These are phyloP conservation scores for Cyclopterus lumpus DNA, from an alignment of 2,797 vertebrate species.

Conservation along the genomic window DNA sequence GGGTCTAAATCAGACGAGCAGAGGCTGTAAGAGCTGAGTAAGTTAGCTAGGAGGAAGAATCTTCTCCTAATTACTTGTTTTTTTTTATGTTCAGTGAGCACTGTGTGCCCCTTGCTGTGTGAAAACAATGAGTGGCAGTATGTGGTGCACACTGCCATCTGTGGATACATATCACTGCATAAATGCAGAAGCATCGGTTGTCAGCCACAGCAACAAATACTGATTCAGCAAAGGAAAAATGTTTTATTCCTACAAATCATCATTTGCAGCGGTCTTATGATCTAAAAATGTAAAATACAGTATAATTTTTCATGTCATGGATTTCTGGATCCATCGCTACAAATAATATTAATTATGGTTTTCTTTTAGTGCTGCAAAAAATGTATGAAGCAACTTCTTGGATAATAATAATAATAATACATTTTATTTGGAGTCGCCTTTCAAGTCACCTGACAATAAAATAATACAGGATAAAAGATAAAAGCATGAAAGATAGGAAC, in stretches of 20 bases:
- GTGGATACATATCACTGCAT: constrained; percentile 52
- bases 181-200: constrained; percentile 20
- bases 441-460: too few species aligned
- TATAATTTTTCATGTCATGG: not conserved
- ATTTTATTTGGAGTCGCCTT: too few species aligned
- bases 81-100: constrained; percentile 42
- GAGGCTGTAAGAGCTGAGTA: constrained; percentile 26
- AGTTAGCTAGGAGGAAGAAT: constrained; percentile 48
- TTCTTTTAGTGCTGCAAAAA: not conserved
- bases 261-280: not conserved
- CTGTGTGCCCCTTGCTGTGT: constrained; percentile 23
- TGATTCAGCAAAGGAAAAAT: not conserved
- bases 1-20: constrained; percentile 9
- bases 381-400: not conserved
- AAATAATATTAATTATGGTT: too few species aligned
- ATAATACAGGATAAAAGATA: too few species aligned
- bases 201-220: constrained; percentile 2
- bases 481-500: too few species aligned
- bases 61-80: constrained; percentile 38
- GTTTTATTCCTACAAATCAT: not conserved
- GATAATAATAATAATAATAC: too few species aligned
- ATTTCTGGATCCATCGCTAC: not conserved
- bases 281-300: not conserved
- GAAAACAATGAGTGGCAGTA: constrained; percentile 46
- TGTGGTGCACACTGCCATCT: constrained; percentile 77